Percentiles rank a stretch among this genome's conserved stretches.
Conservation (phyloP, 2,113 vertebrate genomes). For the Perca flavescens region DNA sequence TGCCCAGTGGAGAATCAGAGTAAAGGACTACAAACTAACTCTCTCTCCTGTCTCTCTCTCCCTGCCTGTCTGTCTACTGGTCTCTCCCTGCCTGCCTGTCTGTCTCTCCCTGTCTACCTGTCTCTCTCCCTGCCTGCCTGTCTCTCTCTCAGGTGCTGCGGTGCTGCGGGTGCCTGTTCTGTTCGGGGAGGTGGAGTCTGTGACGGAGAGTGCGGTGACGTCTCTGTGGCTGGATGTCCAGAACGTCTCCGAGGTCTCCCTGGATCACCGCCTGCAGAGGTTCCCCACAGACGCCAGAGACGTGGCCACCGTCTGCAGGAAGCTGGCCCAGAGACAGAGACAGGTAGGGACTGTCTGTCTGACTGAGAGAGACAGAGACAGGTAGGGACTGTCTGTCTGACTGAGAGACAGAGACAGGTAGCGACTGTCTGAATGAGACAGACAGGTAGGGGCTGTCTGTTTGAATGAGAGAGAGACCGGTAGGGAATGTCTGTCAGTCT, state of each 20-base stretch:
- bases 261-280: slow-evolving; percentile 94
- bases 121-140: not conserved
- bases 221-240: slow-evolving; percentile 92
- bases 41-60: not conserved
- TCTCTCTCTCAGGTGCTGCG: slow-evolving; percentile 84
- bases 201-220: slow-evolving; percentile 93
- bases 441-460: not conserved
- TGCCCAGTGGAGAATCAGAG: too few species aligned
- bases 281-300: slow-evolving; percentile 93
- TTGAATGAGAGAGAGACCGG: not conserved
- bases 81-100: not conserved
- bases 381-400: too few species aligned
- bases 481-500: too few species aligned
- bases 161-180: slow-evolving; percentile 93
- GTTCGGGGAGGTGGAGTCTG: slow-evolving; percentile 92
- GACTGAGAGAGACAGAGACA: not conserved
- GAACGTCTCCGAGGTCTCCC: slow-evolving; percentile 87
- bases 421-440: too few species aligned
- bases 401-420: too few species aligned
- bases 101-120: not conserved
- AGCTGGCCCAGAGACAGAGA: slow-evolving; percentile 89
- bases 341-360: slow-evolving; percentile 80
- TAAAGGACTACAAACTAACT: too few species aligned
- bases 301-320: slow-evolving; percentile 91
- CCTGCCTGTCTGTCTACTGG: not conserved